These are phyloP conservation scores for Turnix velox DNA, from an alignment of 2,113 vertebrate species.

Conservation along the genomic window DNA sequence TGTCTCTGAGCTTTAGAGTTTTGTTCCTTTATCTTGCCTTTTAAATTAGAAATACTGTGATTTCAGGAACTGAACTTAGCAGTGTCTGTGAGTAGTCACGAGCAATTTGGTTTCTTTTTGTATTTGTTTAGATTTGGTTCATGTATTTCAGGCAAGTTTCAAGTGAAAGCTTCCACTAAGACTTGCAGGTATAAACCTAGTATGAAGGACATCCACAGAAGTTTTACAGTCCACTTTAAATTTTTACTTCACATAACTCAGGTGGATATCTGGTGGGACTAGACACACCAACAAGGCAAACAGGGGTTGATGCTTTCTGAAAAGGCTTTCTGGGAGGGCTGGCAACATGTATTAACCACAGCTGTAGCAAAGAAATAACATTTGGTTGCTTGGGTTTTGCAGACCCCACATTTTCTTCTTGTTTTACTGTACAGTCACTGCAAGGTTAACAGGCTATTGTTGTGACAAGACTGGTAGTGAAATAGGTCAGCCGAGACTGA, in stretches of 20 bases:
- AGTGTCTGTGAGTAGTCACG: background rate
- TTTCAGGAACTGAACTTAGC: background rate
- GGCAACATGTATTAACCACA: background rate
- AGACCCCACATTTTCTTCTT: background rate
- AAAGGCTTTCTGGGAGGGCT: background rate
- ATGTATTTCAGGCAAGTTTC: background rate
- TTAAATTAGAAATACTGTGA: background rate
- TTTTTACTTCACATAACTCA: background rate
- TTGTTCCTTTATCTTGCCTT: background rate
- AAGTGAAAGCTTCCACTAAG: background rate
- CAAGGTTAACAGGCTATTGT: background rate
- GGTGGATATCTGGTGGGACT: background rate
- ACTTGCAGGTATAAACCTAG: background rate
- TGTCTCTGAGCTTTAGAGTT: background rate
- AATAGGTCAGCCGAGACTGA: constrained; percentile 22
- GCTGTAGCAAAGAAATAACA: background rate
- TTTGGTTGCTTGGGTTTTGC: background rate
- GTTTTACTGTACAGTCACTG: background rate
- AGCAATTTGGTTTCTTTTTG: background rate
- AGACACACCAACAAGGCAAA: background rate
- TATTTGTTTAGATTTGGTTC: background rate
- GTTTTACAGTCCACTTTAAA: background rate
- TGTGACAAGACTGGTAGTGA: constrained; percentile 1
- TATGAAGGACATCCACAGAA: background rate
- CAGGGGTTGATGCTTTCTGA: background rate